Percentiles rank a stretch among this genome's conserved stretches.
These are phyloP conservation scores for Echinops telfairi DNA, from an alignment of 2,113 vertebrate genomes.

Conservation along the genomic window DNA sequence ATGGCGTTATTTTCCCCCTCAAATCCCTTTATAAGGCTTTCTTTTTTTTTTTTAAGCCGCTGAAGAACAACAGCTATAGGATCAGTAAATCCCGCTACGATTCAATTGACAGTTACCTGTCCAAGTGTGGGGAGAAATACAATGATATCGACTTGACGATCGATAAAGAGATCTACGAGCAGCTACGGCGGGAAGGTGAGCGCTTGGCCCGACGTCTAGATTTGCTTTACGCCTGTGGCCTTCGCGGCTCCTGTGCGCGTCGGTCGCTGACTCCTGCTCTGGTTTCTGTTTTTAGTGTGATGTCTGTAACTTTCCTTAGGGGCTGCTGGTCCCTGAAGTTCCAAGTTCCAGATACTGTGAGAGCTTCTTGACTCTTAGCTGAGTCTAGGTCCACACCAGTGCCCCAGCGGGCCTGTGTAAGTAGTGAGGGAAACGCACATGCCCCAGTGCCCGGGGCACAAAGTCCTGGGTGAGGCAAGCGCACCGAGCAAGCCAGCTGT, in stretches of 20 bases:
- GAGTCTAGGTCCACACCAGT: constrained; percentile 60
- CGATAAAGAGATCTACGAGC: constrained; percentile 95
- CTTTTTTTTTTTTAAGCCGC: constrained; percentile 88
- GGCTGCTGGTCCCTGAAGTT: constrained; percentile 69
- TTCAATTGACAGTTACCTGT: constrained; percentile 99
- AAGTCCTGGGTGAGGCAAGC: constrained; percentile 8
- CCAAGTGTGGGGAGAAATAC: constrained; percentile 97
- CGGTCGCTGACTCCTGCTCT: constrained; percentile 67
- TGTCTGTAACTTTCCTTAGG: constrained; percentile 70
- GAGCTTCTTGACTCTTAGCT: constrained; percentile 73
- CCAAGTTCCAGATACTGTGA: constrained; percentile 70
- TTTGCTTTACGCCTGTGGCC: constrained; percentile 75
- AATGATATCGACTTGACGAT: constrained; percentile 98
- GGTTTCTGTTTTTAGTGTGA: constrained; percentile 75
- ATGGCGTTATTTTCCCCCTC: background rate
- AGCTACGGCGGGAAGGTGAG: constrained; percentile 95
- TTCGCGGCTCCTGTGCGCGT: constrained; percentile 55
- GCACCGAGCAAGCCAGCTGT: background rate
- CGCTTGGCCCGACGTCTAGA: constrained; percentile 62
- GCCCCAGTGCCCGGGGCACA: constrained; percentile 23
- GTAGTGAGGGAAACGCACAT: constrained; percentile 7
- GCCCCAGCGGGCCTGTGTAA: constrained; percentile 50
- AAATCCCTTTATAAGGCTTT: background rate
- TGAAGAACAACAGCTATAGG: constrained; percentile 96
- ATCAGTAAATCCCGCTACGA: constrained; percentile 99